Conservation (phyloP, 2,113 vertebrate species). For the Fulica atra region DNA sequence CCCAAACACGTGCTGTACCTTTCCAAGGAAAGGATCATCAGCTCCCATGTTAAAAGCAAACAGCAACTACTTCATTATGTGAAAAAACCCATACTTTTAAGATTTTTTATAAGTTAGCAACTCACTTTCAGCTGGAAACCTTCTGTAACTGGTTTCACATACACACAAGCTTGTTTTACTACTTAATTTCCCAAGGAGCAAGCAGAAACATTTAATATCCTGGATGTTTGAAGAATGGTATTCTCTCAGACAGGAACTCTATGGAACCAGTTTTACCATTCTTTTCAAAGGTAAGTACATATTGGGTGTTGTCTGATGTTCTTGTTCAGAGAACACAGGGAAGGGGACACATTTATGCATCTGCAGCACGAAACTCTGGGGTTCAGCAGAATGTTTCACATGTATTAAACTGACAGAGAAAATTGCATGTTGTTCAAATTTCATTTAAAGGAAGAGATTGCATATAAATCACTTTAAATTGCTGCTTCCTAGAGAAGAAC, state of each 20-base stretch:
- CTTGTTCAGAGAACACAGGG: not conserved
- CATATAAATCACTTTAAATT: not conserved
- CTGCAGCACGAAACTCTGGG: not conserved
- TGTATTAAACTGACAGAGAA: not conserved
- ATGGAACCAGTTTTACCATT: conserved; percentile 38
- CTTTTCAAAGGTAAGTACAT: conserved; percentile 9
- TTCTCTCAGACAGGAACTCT: not conserved
- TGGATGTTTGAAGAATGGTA: not conserved
- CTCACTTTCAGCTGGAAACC: not conserved
- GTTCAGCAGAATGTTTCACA: not conserved
- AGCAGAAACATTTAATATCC: conserved; percentile 12
- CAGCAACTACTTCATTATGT: not conserved
- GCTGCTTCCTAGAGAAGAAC: not conserved
- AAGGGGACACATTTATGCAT: not conserved
- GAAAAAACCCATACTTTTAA: not conserved
- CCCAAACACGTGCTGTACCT: not conserved
- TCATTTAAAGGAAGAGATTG: not conserved
- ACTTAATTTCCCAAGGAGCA: conserved; percentile 17
- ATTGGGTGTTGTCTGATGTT: not conserved
- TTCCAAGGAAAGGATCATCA: not conserved
- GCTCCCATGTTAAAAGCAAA: not conserved
- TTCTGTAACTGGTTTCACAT: not conserved
- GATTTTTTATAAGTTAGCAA: not conserved
- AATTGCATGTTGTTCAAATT: not conserved
- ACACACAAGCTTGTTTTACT: conserved; percentile 2